A percentile compares a stretch with the other conserved stretches of the same genome.
Conservation (phyloP, 2,797 vertebrate species). For the Florisuga fusca region DNA sequence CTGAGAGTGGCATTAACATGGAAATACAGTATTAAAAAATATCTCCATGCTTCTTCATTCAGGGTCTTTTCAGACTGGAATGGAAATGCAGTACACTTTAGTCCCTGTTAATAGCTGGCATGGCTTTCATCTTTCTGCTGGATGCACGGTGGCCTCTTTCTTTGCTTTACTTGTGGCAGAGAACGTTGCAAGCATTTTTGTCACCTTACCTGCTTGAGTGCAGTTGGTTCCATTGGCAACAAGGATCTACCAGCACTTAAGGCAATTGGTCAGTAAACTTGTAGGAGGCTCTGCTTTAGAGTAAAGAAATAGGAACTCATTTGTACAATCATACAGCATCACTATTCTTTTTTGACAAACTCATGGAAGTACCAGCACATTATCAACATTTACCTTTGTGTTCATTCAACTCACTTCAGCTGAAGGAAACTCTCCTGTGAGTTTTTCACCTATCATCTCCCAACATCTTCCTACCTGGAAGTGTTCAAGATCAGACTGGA, state of each 20-base stretch:
- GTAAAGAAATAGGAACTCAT: not conserved
- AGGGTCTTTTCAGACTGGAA: slow-evolving; percentile 26
- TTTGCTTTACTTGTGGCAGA: slow-evolving; percentile 76
- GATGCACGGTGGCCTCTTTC: slow-evolving; percentile 73
- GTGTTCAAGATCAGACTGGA: no score
- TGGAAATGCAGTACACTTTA: slow-evolving; percentile 76
- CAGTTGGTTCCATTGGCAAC: not conserved
- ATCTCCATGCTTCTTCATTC: slow-evolving; percentile 60
- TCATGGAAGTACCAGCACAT: not conserved
- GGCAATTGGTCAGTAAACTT: not conserved
- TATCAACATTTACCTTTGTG: not conserved
- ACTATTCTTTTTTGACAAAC: not conserved
- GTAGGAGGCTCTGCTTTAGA: not conserved
- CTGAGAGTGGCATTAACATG: not conserved
- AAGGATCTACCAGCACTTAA: not conserved
- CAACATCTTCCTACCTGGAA: not conserved
- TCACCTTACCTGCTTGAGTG: slow-evolving; percentile 79
- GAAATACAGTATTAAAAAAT: slow-evolving; percentile 43
- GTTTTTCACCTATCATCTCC: no score
- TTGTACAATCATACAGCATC: not conserved
- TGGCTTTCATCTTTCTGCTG: slow-evolving; percentile 80
- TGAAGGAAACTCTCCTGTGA: not conserved
- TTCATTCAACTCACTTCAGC: not conserved
- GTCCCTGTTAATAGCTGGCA: slow-evolving; percentile 74
- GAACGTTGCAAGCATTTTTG: slow-evolving; percentile 76